These are phyloP conservation scores for Phylloscopus trochiloides DNA, from an alignment of 2,113 vertebrate species.

Conservation along the genomic window DNA sequence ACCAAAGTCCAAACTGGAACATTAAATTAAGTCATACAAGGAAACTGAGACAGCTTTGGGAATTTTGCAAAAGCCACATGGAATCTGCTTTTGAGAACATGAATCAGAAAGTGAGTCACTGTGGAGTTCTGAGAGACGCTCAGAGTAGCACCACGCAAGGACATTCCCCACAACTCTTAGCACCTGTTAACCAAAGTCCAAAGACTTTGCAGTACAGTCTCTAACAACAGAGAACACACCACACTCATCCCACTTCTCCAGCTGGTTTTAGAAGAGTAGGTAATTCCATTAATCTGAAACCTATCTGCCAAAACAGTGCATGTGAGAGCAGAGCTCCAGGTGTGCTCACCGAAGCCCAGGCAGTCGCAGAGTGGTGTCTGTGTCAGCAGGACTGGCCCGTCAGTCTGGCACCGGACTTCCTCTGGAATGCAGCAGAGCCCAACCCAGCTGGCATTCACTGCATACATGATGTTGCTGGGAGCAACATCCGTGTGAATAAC, in stretches of 20 bases:
- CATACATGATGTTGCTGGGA: slow-evolving; percentile 86
- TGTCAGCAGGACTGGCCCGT: slow-evolving; percentile 83
- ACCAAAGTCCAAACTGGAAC: fast-evolving
- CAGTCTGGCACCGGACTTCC: slow-evolving; percentile 67
- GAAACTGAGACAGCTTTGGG: background rate
- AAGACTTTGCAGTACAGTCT: background rate
- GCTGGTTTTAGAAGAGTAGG: background rate
- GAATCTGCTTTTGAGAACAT: fast-evolving
- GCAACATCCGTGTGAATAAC: slow-evolving; percentile 84
- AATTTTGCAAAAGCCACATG: background rate
- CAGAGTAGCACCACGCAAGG: fast-evolving
- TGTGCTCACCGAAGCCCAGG: slow-evolving; percentile 86
- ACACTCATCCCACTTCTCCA: background rate
- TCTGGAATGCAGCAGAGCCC: slow-evolving; percentile 88
- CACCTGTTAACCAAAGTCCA: background rate
- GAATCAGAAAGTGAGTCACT: background rate
- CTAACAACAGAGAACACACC: background rate
- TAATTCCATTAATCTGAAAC: background rate
- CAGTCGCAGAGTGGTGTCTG: slow-evolving; percentile 89
- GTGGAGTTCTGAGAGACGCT: background rate
- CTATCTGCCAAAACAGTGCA: fast-evolving
- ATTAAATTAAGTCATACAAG: fast-evolving
- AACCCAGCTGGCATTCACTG: slow-evolving; percentile 86
- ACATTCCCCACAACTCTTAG: background rate
- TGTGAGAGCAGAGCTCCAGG: background rate